Evolutionary conservation across 2,797 vertebrate species (phyloP).

Genomic region (Odontamblyopus lacepedii): DNA sequence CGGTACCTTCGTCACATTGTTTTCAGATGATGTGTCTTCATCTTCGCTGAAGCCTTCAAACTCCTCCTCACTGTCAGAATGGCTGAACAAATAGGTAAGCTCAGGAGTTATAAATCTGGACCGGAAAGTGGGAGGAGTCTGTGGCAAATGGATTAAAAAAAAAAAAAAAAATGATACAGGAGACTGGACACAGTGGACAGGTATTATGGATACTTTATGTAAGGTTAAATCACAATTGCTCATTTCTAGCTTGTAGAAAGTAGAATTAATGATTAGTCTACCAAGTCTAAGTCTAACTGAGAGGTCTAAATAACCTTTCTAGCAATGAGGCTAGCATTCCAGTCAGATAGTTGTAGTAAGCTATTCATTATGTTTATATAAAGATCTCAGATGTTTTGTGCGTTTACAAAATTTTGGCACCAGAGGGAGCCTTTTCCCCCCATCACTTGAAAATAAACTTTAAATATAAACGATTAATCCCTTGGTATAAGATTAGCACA

Average conservation of each 20-base stretch:
- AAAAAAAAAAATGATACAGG: neutral
- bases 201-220: neutral
- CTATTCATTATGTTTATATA: too few relatives aligned
- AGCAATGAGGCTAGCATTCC: neutral
- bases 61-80: slow-evolving; percentile 86
- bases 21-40: slow-evolving; percentile 31
- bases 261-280: neutral
- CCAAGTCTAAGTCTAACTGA: too few relatives aligned
- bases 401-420: slow-evolving; percentile 5
- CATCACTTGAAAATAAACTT: neutral
- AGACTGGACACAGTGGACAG: neutral
- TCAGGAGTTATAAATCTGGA: slow-evolving; percentile 85
- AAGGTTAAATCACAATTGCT: neutral
- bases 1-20: slow-evolving; percentile 63
- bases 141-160: slow-evolving; percentile 22
- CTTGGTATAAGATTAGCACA: neutral
- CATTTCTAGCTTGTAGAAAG: neutral
- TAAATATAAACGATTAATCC: neutral
- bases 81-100: slow-evolving; percentile 84
- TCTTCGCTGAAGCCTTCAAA: slow-evolving; percentile 86
- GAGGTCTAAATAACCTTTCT: neutral
- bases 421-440: slow-evolving; percentile 28
- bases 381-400: neutral
- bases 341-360: neutral
- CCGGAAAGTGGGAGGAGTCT: slow-evolving; percentile 73